Evolutionary conservation across 2,113 vertebrate species (phyloP), one percentile per base, ranked within the genome.

Genomic region (Syrrhaptes paradoxus): DNA sequence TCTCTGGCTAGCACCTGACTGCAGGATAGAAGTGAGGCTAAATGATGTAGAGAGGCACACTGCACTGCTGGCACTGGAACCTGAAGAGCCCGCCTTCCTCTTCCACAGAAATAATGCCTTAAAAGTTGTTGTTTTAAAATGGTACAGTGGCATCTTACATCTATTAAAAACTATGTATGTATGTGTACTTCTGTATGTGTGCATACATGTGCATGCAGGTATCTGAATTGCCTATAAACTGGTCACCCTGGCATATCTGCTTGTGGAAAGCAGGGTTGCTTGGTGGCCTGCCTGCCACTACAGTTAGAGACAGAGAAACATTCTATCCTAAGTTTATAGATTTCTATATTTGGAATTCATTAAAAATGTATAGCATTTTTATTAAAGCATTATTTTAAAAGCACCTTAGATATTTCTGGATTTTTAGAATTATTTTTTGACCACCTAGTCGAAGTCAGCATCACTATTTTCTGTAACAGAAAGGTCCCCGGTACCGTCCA

Each of bases 401-500:
- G 10, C 28, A 55, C 11, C 6, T 34, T 51, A 67, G n/a, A 46
- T 25, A 67, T 11, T 82, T 55, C n/a, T 18, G 29, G 4, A 18
- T 43, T 55, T 90, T 90, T 38, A 59, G 17, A 62, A 29, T 49
- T 74, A 12, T 11, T 43, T 66, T 87, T 63, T 82, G 24, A n/a
- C 13, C n/a, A 54, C 10, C 22, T 36, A 19, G 28, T 41, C 51
- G 6, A 91, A 75, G 43, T 22, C 36, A 58, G 36, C 41, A 36
- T 19, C 12, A 7, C 9, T 57, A 2, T 61, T 83, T 90, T 45
- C 79, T 49, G 4, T 38, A 83, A 32, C 29, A 4, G 26, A 52
- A 18, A 0, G 0, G 41, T 21, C 11, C 19, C 7, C 3, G 31
- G n/a, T 31, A 34, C 16, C 26, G 9, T 1, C 29, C 17, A 17